Evolutionary conservation across 2,888 invertebrate genomes (phyloP), one percentile per base, ranked within the genome.

Genomic region (Eurois occulta): DNA sequence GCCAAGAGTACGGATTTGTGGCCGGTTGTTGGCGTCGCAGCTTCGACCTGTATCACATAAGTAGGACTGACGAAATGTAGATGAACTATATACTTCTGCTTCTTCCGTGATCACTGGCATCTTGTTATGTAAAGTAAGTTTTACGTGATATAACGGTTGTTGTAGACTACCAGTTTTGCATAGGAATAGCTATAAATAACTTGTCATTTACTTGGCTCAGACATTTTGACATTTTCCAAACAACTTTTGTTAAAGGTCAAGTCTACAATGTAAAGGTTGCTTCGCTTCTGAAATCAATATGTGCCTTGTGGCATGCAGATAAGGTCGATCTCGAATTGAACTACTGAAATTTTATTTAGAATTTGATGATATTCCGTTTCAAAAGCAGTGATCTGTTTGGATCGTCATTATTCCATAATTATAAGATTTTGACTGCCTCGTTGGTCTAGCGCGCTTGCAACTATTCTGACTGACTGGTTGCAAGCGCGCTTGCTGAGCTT

Each of bases 231-330:
- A 55, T 78, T 78, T 46, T n/a, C 21, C 21, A 43, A 72, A 28
- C 16, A 16, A 68, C 46, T 72, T 66, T 69, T 35, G 13, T 28
- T 38, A 58, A 65, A 83, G 75, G 65, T 80, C 69, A 78, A 68
- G 41, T 52, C 60, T 64, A 58, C 55, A 58, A 66, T 38, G 24
- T 38, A 0, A 65, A 62, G 6, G 11, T 38, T 38, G 10, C 2
- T 5, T 28, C 16, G 24, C n/a, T 7, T 55, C 38, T 35, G 3
- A 67, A 48, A 48, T 18, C 2, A 80, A 43, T 55, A 21, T 58
- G 32, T 52, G 6, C 28, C 28, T 41, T 75, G 69, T 21, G 1
- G 1, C 18, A 62, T 13, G n/a, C 7, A 2, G 0, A 35, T 69
- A 80, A 69, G 46, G 55, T 81, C n/a, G 7, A 58, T 55, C 35